phyloP scores from a whole-genome alignment of 2,113 vertebrate species.

The Myanophis thanlyinensis region DNA sequence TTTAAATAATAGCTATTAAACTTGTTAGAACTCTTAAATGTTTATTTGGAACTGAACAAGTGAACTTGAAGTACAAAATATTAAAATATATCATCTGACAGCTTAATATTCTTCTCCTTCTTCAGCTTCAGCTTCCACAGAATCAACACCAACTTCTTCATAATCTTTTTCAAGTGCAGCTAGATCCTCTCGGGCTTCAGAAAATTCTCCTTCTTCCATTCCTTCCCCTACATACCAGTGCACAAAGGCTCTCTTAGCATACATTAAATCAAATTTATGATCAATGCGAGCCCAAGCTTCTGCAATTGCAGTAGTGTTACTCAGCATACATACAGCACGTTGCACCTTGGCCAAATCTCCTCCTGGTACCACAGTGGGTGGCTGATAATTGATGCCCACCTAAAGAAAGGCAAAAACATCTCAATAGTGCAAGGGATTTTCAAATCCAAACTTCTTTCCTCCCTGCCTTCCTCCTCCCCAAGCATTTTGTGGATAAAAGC shows the following conservation, averaged over 20 bases:
- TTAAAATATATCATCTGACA: neutral
- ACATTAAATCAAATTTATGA: slow-evolving; percentile 46
- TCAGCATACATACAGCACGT: slow-evolving; percentile 1
- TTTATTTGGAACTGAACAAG: slow-evolving; percentile 22
- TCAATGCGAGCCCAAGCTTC: slow-evolving; percentile 34
- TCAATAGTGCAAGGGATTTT: neutral
- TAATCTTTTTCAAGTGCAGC: slow-evolving; percentile 53
- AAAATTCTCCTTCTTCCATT: slow-evolving; percentile 45
- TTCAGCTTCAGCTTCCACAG: slow-evolving; percentile 26
- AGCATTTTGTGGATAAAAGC: neutral
- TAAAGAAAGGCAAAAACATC: neutral
- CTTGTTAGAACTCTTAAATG: slow-evolving; percentile 8
- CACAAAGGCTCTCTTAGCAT: slow-evolving; percentile 50
- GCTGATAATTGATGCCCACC: slow-evolving; percentile 25
- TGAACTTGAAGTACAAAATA: neutral
- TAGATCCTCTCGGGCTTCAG: slow-evolving; percentile 38
- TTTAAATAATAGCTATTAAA: slow-evolving; percentile 1
- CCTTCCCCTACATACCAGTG: slow-evolving; percentile 45
- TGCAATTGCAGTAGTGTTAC: slow-evolving; percentile 45
- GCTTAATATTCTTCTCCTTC: slow-evolving; percentile 4
- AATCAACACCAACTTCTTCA: slow-evolving; percentile 25
- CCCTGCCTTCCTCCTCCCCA: neutral
- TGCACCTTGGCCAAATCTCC: slow-evolving; percentile 17
- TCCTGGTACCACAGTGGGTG: slow-evolving; percentile 26
- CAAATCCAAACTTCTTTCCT: neutral